Conservation (phyloP, 2,888 invertebrate genomes). For the Beris chalybata region DNA sequence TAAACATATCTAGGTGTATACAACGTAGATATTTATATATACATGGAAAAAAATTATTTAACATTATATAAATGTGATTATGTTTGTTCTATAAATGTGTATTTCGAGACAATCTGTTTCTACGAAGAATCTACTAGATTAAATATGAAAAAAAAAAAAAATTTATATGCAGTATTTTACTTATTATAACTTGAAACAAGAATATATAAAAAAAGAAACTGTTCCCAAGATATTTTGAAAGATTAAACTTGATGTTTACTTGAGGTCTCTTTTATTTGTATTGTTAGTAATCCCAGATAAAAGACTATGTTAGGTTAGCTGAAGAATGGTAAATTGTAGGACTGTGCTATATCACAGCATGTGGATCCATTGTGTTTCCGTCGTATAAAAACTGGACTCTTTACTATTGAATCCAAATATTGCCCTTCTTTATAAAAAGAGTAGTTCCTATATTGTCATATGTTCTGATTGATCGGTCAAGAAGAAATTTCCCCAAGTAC, state of each 20-base stretch:
- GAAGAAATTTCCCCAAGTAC: too few species aligned
- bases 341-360: too few species aligned
- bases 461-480: too few species aligned
- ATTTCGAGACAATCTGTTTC: slow-evolving; percentile 23
- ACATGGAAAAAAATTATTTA: slow-evolving; percentile 1
- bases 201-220: slow-evolving; percentile 4
- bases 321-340: too few species aligned
- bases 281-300: too few species aligned
- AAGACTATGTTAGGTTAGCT: too few species aligned
- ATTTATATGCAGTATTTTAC: slow-evolving; percentile 18
- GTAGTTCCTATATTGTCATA: too few species aligned
- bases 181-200: neutral
- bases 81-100: slow-evolving; percentile 11
- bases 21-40: slow-evolving; percentile 16
- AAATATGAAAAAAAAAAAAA: slow-evolving; percentile 7
- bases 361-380: too few species aligned
- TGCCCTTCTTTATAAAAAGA: too few species aligned
- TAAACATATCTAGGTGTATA: slow-evolving; percentile 12
- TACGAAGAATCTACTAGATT: neutral
- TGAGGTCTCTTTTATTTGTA: too few species aligned
- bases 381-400: too few species aligned
- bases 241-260: neutral
- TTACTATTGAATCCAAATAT: too few species aligned
- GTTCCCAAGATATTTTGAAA: slow-evolving; percentile 1
- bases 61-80: slow-evolving; percentile 10